Evolutionary conservation across 2,113 vertebrate genomes (phyloP).

Genomic region (Cnemophilus loriae): DNA sequence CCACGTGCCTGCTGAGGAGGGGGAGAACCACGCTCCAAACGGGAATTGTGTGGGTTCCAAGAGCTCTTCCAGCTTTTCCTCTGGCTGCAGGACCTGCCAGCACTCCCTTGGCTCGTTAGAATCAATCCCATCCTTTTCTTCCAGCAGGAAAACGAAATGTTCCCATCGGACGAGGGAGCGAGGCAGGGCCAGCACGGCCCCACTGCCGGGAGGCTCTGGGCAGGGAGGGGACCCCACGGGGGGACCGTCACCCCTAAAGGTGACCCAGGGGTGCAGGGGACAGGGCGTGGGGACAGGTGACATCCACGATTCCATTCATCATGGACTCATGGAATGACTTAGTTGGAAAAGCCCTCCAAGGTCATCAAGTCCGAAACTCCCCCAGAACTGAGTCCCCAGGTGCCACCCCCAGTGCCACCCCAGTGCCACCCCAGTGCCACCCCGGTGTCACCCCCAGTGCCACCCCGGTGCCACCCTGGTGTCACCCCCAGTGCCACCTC

Average conservation of each 20-base stretch:
- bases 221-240: rapidly evolving
- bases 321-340: background rate
- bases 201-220: background rate
- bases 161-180: background rate
- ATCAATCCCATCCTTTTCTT: background rate
- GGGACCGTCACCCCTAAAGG: background rate
- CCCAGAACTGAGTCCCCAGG: too few relatives aligned
- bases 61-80: background rate
- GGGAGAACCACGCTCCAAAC: rapidly evolving
- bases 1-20: background rate
- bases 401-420: background rate
- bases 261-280: background rate
- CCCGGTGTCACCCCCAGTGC: too few relatives aligned
- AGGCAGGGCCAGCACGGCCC: background rate
- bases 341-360: background rate
- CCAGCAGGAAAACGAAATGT: background rate
- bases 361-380: rapidly evolving
- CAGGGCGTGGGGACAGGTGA: background rate
- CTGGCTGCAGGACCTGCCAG: background rate
- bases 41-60: rapidly evolving
- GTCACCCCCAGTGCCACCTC: too few relatives aligned
- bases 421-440: background rate
- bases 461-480: background rate
- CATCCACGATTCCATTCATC: rapidly evolving
- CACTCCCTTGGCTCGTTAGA: background rate